A percentile compares a stretch with the other conserved stretches of the same genome.
phyloP scores from a whole-genome alignment of 2,797 vertebrate species.

The Petrocephalus sullivani region DNA sequence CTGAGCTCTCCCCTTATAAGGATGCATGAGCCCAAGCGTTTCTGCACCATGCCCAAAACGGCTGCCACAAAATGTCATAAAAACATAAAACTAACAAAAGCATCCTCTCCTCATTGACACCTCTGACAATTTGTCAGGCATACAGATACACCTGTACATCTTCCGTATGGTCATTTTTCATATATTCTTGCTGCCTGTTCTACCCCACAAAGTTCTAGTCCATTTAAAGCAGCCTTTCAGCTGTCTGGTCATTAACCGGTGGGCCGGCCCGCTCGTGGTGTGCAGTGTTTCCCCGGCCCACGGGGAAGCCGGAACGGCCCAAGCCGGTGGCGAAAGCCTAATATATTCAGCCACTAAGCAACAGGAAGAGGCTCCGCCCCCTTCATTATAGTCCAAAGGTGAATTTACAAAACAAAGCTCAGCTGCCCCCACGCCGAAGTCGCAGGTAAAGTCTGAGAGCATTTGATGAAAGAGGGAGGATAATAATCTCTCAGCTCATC shows the following conservation, averaged over 20 bases:
- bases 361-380: background rate
- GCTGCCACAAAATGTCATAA: background rate
- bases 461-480: constrained; percentile 7
- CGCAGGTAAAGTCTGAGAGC: background rate
- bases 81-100: background rate
- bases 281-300: background rate
- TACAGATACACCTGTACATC: background rate
- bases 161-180: background rate
- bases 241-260: background rate
- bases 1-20: too few species aligned
- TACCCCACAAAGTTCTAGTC: background rate
- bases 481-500: constrained; percentile 8
- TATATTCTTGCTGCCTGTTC: background rate
- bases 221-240: background rate
- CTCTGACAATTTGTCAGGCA: background rate
- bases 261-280: background rate
- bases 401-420: background rate
- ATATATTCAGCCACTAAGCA: background rate
- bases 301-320: background rate
- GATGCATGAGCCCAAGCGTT: too few species aligned
- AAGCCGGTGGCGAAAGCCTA: background rate
- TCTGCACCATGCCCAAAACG: background rate
- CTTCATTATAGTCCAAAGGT: constrained; percentile 4
- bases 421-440: background rate
- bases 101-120: background rate